Conservation (phyloP, 2,113 vertebrate genomes). For the Daboia siamensis region DNA sequence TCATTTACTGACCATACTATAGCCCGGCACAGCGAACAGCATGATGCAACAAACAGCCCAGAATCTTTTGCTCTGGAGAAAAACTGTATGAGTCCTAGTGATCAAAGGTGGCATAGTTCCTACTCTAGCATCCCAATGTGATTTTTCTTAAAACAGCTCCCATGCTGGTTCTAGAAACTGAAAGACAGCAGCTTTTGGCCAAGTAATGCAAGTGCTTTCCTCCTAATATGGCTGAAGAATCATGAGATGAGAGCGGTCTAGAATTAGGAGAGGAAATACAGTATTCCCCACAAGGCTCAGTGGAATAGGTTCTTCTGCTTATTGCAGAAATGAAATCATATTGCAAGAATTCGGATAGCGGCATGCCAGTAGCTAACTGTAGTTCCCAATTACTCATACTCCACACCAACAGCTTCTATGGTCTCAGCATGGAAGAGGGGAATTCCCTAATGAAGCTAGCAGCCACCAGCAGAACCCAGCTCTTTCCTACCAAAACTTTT, state of each 20-base stretch:
- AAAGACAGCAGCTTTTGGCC: neutral
- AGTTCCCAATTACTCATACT: neutral
- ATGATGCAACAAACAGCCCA: neutral
- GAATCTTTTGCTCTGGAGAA: neutral
- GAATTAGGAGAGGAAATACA: neutral
- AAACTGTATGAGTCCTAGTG: neutral
- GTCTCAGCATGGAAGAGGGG: neutral
- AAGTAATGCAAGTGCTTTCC: neutral
- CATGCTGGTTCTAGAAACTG: neutral
- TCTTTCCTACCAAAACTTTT: neutral
- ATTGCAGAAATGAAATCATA: neutral
- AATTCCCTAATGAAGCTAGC: neutral
- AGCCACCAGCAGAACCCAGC: neutral
- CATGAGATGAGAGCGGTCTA: neutral
- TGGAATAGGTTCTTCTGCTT: neutral
- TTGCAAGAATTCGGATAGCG: neutral
- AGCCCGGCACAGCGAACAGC: neutral
- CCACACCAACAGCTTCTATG: neutral
- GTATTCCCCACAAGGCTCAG: neutral
- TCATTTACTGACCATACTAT: conserved; percentile 5
- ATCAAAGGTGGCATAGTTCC: neutral
- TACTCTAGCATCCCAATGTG: neutral
- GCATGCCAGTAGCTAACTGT: neutral
- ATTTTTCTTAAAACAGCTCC: neutral
- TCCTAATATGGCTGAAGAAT: neutral